Percentiles rank a stretch among this genome's conserved stretches.
These are phyloP conservation scores for Sinopyrophorus schimmeli DNA, from an alignment of 2,888 invertebrate genomes.

Conservation along the genomic window DNA sequence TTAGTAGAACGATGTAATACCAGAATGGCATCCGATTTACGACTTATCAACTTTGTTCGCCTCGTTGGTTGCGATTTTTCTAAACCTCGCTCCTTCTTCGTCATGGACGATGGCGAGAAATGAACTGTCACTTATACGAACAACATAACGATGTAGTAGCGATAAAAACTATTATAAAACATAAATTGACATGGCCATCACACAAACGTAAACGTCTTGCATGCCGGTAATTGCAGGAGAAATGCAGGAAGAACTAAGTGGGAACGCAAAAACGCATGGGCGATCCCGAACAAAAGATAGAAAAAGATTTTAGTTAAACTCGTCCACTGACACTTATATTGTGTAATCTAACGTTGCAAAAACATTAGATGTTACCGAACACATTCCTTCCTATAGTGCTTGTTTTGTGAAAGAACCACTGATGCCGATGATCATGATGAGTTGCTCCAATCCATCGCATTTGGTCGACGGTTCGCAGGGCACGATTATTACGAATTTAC, in stretches of 20 bases:
- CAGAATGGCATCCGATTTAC: slow-evolving; percentile 42
- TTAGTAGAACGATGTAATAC: slow-evolving; percentile 41
- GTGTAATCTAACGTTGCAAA: no score
- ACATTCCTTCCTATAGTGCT: slow-evolving; percentile 1
- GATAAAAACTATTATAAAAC: slow-evolving; percentile 46
- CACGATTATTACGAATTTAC: no score
- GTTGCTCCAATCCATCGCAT: no score
- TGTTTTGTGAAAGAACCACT: no score
- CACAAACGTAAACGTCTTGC: slow-evolving; percentile 32
- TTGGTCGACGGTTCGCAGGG: no score
- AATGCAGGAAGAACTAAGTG: slow-evolving; percentile 35
- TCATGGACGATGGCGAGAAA: slow-evolving; percentile 35
- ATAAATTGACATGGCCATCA: slow-evolving; percentile 35
- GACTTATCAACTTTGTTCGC: slow-evolving; percentile 42
- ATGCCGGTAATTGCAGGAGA: slow-evolving; percentile 40
- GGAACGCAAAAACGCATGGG: slow-evolving; percentile 43
- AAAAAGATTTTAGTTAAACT: slow-evolving; percentile 7
- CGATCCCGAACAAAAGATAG: slow-evolving; percentile 39
- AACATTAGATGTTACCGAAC: no score
- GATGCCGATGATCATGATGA: no score
- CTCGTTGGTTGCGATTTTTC: slow-evolving; percentile 36
- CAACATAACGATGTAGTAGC: slow-evolving; percentile 22
- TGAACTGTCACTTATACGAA: slow-evolving; percentile 37
- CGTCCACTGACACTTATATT: no score
- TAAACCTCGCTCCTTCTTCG: slow-evolving; percentile 35